These are phyloP conservation scores for Heliconius himera DNA, from an alignment of 1,140 invertebrate species.

Conservation along the genomic window DNA sequence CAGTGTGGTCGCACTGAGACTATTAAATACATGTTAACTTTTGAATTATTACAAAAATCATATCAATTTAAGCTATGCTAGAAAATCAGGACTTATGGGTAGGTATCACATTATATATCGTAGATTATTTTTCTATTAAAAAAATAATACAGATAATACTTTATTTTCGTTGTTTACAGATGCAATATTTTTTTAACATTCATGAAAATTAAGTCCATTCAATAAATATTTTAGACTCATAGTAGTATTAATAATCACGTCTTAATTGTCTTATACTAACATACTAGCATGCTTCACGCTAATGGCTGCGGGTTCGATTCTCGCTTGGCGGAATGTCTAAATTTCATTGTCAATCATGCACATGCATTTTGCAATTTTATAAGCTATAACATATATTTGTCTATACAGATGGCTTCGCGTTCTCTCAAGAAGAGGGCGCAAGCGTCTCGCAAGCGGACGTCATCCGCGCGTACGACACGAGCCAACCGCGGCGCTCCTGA, in stretches of 20 bases:
- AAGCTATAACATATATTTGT: constrained; percentile 13
- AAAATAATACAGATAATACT: neutral
- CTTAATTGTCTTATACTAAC: neutral
- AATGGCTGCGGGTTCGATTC: constrained; percentile 7
- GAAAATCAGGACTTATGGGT: constrained; percentile 1
- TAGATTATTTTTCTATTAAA: neutral
- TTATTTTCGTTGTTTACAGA: neutral
- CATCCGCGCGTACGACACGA: constrained; percentile 96
- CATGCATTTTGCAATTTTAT: neutral
- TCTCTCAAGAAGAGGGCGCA: constrained; percentile 99
- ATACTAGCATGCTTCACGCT: constrained; percentile 5
- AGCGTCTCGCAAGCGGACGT: constrained; percentile 95
- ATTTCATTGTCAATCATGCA: neutral
- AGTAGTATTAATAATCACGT: neutral
- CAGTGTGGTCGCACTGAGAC: constrained; percentile 17
- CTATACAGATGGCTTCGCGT: constrained; percentile 96
- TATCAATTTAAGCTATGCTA: neutral
- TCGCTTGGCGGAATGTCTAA: neutral
- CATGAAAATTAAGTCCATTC: neutral
- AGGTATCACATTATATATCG: neutral
- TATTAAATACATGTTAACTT: neutral
- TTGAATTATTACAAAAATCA: neutral
- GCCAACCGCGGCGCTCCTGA: constrained; percentile 90
- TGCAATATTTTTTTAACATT: neutral
- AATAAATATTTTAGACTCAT: neutral